These are phyloP conservation scores for Busseola fusca DNA, from an alignment of 2,888 invertebrate species.

Conservation along the genomic window DNA sequence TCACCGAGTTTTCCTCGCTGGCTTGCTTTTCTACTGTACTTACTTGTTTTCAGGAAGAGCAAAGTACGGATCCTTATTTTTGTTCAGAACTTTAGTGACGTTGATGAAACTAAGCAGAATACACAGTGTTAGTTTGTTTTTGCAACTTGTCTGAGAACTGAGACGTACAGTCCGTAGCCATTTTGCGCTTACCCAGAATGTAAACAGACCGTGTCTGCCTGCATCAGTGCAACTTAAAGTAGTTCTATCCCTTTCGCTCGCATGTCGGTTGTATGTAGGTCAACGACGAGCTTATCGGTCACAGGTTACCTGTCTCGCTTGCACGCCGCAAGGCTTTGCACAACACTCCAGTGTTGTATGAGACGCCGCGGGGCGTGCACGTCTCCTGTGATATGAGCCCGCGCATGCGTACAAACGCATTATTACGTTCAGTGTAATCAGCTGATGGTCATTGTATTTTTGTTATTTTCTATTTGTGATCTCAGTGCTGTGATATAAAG, in stretches of 20 bases:
- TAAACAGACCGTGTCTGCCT: constrained; percentile 72
- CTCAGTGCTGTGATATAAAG: constrained; percentile 77
- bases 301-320: constrained; percentile 65
- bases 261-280: constrained; percentile 58
- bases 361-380: constrained; percentile 71
- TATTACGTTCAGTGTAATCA: constrained; percentile 69
- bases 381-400: constrained; percentile 69
- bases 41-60: constrained; percentile 14
- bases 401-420: constrained; percentile 76
- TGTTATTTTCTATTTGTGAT: constrained; percentile 69
- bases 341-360: constrained; percentile 64
- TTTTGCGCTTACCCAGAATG: constrained; percentile 64
- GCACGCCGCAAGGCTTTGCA: constrained; percentile 51
- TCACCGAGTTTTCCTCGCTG: background rate
- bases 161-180: constrained; percentile 62
- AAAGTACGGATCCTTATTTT: constrained; percentile 2
- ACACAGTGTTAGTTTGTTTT: constrained; percentile 54
- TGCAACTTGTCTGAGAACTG: constrained; percentile 57
- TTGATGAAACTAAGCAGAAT: constrained; percentile 37
- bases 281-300: constrained; percentile 64
- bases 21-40: background rate
- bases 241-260: constrained; percentile 53
- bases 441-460: constrained; percentile 73
- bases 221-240: constrained; percentile 58
- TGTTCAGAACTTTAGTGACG: constrained; percentile 16